phyloP scores from a whole-genome alignment of 2,888 invertebrate species.

The Nephrotoma flavescens region DNA sequence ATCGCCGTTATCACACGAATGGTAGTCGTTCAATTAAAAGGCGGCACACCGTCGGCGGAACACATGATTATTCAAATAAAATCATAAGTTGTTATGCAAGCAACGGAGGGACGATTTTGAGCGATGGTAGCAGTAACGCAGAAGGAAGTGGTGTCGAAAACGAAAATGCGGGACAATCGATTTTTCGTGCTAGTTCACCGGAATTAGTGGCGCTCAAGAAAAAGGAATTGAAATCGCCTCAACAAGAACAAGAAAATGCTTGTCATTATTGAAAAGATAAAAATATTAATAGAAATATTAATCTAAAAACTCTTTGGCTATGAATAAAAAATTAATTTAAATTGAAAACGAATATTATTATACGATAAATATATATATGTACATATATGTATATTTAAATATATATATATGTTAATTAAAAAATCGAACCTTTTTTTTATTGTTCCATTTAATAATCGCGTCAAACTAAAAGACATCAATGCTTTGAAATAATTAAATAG shows the following conservation, averaged over 20 bases:
- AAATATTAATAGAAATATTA: not conserved
- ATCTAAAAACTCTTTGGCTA: not conserved
- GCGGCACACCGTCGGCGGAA: slow-evolving; percentile 83
- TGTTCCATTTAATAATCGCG: not conserved
- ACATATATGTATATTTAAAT: not conserved
- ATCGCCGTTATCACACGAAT: slow-evolving; percentile 6
- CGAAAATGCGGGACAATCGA: not conserved
- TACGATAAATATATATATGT: not conserved
- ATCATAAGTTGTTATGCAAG: not conserved
- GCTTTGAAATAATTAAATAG: not conserved
- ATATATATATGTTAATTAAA: not conserved
- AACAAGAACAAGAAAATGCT: slow-evolving; percentile 3
- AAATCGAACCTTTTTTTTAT: not conserved
- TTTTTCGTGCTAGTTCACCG: slow-evolving; percentile 1
- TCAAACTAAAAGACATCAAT: not conserved
- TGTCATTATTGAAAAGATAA: not conserved
- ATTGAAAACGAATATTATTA: not conserved
- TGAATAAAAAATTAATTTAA: not conserved
- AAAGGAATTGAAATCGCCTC: not conserved
- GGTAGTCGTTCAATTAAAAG: slow-evolving; percentile 56
- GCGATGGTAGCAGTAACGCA: not conserved
- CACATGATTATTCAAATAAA: slow-evolving; percentile 50
- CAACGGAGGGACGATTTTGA: not conserved
- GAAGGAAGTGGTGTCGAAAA: not conserved
- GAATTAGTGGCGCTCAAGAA: not conserved